Evolutionary conservation across 2,113 vertebrate genomes (phyloP).

Genomic region (Ctenomys sociabilis): DNA sequence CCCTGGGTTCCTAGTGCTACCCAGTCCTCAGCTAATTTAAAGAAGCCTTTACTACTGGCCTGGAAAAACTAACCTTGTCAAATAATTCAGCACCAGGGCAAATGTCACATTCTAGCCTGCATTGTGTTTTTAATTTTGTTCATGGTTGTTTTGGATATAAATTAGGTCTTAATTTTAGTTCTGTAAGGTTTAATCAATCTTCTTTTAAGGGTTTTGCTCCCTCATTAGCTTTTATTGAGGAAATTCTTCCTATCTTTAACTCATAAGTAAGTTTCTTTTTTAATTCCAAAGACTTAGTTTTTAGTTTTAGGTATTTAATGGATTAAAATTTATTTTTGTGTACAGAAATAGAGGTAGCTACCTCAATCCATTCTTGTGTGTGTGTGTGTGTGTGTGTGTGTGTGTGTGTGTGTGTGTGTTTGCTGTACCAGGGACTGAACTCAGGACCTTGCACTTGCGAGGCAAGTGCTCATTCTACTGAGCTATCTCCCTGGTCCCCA

Average conservation of each 20-base stretch:
- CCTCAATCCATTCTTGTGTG: not conserved
- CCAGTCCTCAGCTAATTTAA: conserved; percentile 59
- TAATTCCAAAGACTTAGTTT: not conserved
- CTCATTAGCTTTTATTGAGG: not conserved
- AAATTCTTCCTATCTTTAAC: not conserved
- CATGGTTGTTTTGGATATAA: not conserved
- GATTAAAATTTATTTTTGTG: conserved; percentile 4
- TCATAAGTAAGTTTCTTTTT: not conserved
- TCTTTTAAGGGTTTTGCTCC: not conserved
- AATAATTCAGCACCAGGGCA: not conserved
- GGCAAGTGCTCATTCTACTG: too few relatives aligned
- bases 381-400: too few relatives aligned
- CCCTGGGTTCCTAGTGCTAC: conserved; percentile 13
- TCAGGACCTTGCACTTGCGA: too few relatives aligned
- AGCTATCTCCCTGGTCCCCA: too few relatives aligned
- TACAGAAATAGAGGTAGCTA: not conserved
- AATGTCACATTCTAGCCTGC: not conserved
- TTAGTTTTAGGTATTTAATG: not conserved
- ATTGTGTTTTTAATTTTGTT: not conserved
- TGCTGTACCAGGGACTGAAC: too few relatives aligned
- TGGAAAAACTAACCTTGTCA: conserved; percentile 61
- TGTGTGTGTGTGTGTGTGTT: too few relatives aligned
- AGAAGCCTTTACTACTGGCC: conserved; percentile 40
- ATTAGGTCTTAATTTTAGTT: not conserved
- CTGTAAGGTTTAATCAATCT: not conserved